Evolutionary conservation across 2,888 invertebrate genomes (phyloP).

Genomic region (Hypercompe scribonia): DNA sequence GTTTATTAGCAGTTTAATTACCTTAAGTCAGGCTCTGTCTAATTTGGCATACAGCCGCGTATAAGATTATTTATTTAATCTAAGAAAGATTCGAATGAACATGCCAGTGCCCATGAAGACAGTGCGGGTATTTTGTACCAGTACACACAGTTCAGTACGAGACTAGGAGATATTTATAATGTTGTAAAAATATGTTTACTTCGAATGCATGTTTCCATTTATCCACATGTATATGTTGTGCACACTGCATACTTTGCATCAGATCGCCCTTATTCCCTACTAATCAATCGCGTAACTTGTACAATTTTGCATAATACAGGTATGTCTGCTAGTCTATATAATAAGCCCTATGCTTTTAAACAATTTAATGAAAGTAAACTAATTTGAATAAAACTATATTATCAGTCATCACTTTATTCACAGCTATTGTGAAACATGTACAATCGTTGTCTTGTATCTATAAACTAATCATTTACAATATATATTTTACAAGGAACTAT

Average conservation of each 20-base stretch:
- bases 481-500: neutral
- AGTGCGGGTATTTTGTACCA: too few relatives aligned
- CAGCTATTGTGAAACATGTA: neutral
- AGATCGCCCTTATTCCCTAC: conserved; percentile 10
- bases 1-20: too few relatives aligned
- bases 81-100: neutral
- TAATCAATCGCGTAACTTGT: conserved; percentile 6
- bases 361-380: neutral
- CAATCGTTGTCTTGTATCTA: neutral
- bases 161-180: neutral
- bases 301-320: neutral
- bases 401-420: neutral
- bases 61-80: too few relatives aligned
- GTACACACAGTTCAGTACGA: too few relatives aligned
- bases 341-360: too few relatives aligned
- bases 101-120: too few relatives aligned
- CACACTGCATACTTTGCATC: conserved; percentile 8
- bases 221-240: conserved; percentile 23
- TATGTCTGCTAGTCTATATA: neutral
- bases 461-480: neutral
- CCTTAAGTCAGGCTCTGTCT: too few relatives aligned
- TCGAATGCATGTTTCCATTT: conserved; percentile 37
- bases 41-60: too few relatives aligned
- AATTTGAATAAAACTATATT: too few relatives aligned
- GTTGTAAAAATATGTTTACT: neutral